Base-by-base conservation (phyloP, 2,113 vertebrate genomes). In the Podarcis cretensis region DNA sequence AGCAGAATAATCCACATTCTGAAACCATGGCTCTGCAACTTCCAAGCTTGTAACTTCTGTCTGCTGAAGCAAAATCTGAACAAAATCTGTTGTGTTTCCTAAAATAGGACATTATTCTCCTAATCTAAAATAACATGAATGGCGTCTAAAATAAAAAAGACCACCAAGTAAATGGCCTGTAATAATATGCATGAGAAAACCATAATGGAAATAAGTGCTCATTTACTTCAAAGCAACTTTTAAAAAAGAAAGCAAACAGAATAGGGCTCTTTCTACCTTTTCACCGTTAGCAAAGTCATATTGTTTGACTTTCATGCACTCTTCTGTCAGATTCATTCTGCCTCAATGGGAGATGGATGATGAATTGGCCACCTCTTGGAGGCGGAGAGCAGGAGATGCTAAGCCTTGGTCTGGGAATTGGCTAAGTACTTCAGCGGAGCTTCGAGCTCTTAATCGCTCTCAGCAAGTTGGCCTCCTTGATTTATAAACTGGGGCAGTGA, bases 401-500 rank as follows among this genome's bases (percentile, higher is more conserved):
- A 97, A 96, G 96, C 96, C 93, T 66, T 95, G 98, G 96, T 97
- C 98, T 98, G 98, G 98, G 98, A 98, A 99, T 98, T 98, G 98
- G 98, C 97, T 98, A 99, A 98, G 98, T 98, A 98, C 98, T 98
- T 98, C 97, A 97, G 98, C 35, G 96, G 96, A 97, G 95, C 96
- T 96, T 95, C 96, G 97, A 97, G 97, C 98, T 98, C 97, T 97
- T 98, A 97, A 97, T 97, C 96, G 96, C 97, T 97, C 95, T 94
- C 96, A 96, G 98, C 95, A 96, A 96, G 96, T 94, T 96, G 97
- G 98, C 97, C 97, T 96, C 95, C 96, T 96, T 98, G 98, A 98
- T 98, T 98, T 98, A 99, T 98, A 98, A 99, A 99, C 97, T 97
- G 98, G 97, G 95, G 95, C 88, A 90, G 97, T 98, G 99, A 99